Conservation (phyloP, 2,113 vertebrate species). For the Pygoscelis antarcticus region DNA sequence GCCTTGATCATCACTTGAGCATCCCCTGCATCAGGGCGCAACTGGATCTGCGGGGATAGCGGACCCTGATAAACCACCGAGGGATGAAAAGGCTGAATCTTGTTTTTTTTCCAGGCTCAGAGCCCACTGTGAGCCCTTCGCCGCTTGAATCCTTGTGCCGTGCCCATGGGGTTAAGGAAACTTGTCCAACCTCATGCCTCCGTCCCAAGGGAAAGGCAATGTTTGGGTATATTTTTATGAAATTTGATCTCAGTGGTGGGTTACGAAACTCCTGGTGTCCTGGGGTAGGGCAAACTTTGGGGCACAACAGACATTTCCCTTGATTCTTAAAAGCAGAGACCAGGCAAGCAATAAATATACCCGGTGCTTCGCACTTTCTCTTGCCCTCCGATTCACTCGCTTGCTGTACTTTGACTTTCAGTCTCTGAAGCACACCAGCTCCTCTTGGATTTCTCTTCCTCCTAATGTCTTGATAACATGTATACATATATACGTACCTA, state of each 20-base stretch:
- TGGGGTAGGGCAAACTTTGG: not conserved
- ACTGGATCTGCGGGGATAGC: rapidly evolving
- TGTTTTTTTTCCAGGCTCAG: not conserved
- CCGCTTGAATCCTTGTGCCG: not conserved
- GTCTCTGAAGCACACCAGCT: not conserved
- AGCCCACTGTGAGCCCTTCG: not conserved
- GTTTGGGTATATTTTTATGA: not conserved
- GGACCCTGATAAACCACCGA: not conserved
- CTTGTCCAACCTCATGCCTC: not conserved
- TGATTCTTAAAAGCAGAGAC: not conserved
- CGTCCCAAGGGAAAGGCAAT: not conserved
- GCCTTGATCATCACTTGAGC: not conserved
- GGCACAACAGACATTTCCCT: not conserved
- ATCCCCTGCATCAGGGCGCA: rapidly evolving
- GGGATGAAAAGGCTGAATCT: not conserved
- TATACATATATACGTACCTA: no score
- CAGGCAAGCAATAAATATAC: not conserved
- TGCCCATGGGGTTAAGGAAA: not conserved
- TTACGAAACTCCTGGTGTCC: not conserved
- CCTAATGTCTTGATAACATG: not conserved
- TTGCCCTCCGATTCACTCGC: not conserved
- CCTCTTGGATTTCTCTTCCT: not conserved
- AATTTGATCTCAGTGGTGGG: not conserved
- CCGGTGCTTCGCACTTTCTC: not conserved
- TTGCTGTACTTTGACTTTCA: not conserved